Evolutionary conservation across 2,113 vertebrate species (phyloP).

Genomic region (Entosphenus tridentatus): DNA sequence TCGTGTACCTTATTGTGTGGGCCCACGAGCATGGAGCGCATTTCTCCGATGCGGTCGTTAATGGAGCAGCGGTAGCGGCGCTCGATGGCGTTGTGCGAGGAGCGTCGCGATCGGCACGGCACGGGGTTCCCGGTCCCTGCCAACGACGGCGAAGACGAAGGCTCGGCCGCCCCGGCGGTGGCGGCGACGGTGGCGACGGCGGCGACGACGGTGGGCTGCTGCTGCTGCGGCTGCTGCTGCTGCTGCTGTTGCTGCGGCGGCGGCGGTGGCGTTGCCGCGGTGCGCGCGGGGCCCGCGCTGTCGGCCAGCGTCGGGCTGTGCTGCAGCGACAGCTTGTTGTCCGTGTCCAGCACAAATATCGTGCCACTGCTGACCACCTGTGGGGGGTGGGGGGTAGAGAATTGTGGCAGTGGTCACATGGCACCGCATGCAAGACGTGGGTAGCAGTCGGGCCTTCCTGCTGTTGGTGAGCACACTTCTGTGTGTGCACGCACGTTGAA

Average conservation of each 20-base stretch:
- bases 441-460: too few relatives aligned
- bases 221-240: conserved; percentile 41
- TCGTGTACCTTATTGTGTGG: conserved; percentile 56
- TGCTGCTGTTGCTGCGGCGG: accelerated
- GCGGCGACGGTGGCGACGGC: conserved; percentile 71
- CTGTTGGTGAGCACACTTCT: too few relatives aligned
- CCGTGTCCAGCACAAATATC: too few relatives aligned
- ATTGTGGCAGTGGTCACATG: too few relatives aligned
- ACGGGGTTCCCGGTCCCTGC: conserved; percentile 7
- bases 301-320: too few relatives aligned
- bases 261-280: not conserved
- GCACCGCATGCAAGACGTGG: too few relatives aligned
- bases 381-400: too few relatives aligned
- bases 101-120: conserved; percentile 46
- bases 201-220: conserved; percentile 53
- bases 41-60: conserved; percentile 86
- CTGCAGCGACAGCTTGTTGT: too few relatives aligned
- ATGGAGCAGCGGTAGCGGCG: conserved; percentile 94
- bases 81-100: conserved; percentile 90
- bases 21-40: conserved; percentile 77
- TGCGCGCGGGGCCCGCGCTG: too few relatives aligned
- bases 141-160: not conserved
- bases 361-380: too few relatives aligned
- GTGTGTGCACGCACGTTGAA: too few relatives aligned
- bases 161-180: conserved; percentile 38